Evolutionary conservation across 2,888 invertebrate species (phyloP), one percentile per base, ranked within the genome.

Genomic region (Eledona agricola): DNA sequence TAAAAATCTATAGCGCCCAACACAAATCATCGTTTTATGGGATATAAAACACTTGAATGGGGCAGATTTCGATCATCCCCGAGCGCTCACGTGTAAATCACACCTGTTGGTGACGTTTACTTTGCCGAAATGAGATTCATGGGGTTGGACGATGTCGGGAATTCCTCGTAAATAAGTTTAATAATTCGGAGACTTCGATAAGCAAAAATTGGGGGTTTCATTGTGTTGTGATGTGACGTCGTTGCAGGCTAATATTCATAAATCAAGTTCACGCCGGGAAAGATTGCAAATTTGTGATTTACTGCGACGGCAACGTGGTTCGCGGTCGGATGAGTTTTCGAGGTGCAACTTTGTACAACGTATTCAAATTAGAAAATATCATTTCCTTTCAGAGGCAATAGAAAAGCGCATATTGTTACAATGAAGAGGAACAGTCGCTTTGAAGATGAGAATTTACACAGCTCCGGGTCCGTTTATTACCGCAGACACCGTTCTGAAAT

Each of bases 101-200:
- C 32, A 54, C 35, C 49, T 54, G 43, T 45, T 43, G 51, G 43
- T 35, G 51, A 51, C 51, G 15, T 35, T 51, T 51, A 50, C 51
- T 29, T 26, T 20, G 32, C 15, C 22, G 11, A 22, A 43, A 43
- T 35, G 29, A 51, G 43, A 51, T 51, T 51, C 51, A 51, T 45
- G 43, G 28, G 10, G 16, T 7, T 26, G 16, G 22, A 45, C 10
- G 29, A n/a, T 20, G 40, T 4, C 22, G 12, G 19, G 17, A 12
- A 28, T 29, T 42, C 17, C 20, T 42, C 29, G 17, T 28, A 40
- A 40, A 40, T 40, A 22, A 35, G 11, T 4, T 35, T 35, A 4
- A 26, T 10, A 26, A 26, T 26, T 26, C 12, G 6, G 26, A 26
- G n/a, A n/a, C n/a, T n/a, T n/a, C n/a, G n/a, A n/a, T n/a, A n/a